These are phyloP conservation scores for Cuculus canorus DNA, from an alignment of 2,797 vertebrate genomes.

Conservation along the genomic window DNA sequence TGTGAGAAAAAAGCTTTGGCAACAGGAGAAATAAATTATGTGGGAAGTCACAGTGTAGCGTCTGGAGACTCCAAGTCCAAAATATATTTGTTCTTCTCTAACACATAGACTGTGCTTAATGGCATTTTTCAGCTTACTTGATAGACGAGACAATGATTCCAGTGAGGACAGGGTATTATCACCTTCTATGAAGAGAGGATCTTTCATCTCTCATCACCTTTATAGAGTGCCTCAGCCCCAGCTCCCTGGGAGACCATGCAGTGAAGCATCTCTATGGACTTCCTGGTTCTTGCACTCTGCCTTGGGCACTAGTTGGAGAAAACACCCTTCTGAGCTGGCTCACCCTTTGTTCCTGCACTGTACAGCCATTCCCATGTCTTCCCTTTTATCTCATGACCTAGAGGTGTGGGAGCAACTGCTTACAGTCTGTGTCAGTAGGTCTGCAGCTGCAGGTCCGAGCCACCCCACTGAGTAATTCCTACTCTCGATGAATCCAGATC, in stretches of 20 bases:
- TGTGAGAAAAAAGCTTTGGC: neutral
- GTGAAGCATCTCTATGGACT: neutral
- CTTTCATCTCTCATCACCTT: neutral
- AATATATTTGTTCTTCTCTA: neutral
- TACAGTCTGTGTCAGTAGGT: neutral
- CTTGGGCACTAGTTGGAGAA: neutral
- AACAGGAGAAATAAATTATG: neutral
- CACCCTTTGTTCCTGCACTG: neutral
- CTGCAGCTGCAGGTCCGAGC: neutral
- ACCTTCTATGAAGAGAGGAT: neutral
- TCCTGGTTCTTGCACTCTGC: neutral
- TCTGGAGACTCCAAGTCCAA: neutral
- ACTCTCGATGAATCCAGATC: neutral
- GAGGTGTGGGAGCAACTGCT: neutral
- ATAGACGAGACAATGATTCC: neutral
- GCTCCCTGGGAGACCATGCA: rapidly evolving
- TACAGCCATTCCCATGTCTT: neutral
- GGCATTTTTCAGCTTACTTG: neutral
- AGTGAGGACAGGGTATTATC: neutral
- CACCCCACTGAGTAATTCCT: neutral
- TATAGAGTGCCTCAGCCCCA: neutral
- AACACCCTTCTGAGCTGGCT: neutral
- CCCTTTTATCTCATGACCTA: neutral
- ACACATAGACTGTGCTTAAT: neutral
- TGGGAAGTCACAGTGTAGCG: neutral